Evolutionary conservation across 2,797 vertebrate genomes (phyloP), one percentile per base, ranked within the genome.

Genomic region (Pogonophryne albipinna): DNA sequence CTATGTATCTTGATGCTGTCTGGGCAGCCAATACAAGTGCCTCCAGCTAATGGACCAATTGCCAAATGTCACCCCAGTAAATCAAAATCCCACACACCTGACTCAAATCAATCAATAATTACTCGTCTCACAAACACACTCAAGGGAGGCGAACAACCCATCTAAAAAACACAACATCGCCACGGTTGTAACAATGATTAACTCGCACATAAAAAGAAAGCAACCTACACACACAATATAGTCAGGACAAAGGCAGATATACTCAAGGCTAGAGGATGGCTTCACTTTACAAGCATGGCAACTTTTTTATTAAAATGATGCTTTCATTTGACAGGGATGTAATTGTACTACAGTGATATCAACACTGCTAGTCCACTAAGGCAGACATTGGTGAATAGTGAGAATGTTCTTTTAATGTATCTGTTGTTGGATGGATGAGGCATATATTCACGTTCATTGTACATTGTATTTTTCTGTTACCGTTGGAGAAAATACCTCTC

Each of bases 11-110:
- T 58, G 60, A 50, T 65, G 59, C 15, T 61, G 44, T 71, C 57
- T 23, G 38, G 31, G 60, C 17, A 55, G 57, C 72, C 69, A 86
- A 72, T 86, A 41, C 68, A 61, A 56, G 34, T 27, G 66, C 62
- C 63, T 62, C 64, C 17, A 66, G 82, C 87, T 55, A 83, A 74
- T 74, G 38, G 45, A 58, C 56, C 72, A 72, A 77, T 85, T 71
- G 53, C 13, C 52, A 66, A 34, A 66, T 63, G 47, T 76, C 66
- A 74, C 38, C 59, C 8, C 11, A 41, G 66, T 84, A 58, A 80
- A 73, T 70, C 74, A 80, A 59, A 51, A 23, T 53, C 27, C 34
- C 31, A 34, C 62, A 59, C 62, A 81, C 19, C 60, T 77, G 66
- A 65, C 69, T 59, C 57, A 74, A 34, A 44, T 74, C 71, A 66